Evolutionary conservation across 2,888 invertebrate genomes (phyloP).

Genomic region (Sarcophaga variegata): DNA sequence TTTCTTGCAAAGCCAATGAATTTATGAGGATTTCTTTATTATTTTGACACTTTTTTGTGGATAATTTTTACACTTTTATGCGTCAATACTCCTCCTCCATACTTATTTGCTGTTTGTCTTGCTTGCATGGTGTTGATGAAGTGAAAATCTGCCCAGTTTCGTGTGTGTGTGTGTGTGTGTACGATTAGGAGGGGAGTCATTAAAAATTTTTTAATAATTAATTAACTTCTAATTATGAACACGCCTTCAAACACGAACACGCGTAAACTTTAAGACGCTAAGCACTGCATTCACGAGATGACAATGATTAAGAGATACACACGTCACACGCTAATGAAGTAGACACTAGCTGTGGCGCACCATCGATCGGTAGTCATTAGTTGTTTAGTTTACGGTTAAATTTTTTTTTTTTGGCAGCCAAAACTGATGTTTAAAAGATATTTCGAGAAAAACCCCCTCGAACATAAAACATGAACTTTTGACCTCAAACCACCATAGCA

Average conservation of each 20-base stretch:
- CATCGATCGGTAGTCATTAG: conserved; percentile 55
- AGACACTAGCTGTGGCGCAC: conserved; percentile 49
- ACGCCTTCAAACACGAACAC: conserved; percentile 58
- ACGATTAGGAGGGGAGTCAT: not conserved
- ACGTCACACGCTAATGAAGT: conserved; percentile 60
- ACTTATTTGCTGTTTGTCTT: not conserved
- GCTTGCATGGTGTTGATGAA: conserved; percentile 32
- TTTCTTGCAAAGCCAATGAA: too few relatives aligned
- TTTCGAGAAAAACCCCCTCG: conserved; percentile 54
- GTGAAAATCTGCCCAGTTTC: conserved; percentile 10
- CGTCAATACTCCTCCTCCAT: too few relatives aligned
- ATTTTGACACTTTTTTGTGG: conserved; percentile 17
- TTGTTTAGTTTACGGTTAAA: conserved; percentile 11
- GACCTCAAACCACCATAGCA: conserved; percentile 58
- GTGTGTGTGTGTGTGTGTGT: not conserved
- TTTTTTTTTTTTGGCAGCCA: conserved; percentile 29
- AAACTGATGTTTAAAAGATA: conserved; percentile 42
- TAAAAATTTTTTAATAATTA: conserved; percentile 53
- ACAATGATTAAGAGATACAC: conserved; percentile 69
- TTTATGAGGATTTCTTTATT: too few relatives aligned
- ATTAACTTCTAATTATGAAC: conserved; percentile 66
- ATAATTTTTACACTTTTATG: conserved; percentile 39
- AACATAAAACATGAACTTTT: conserved; percentile 64
- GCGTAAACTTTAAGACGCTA: not conserved
- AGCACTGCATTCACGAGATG: conserved; percentile 17